phyloP scores from a whole-genome alignment of 1,140 invertebrate species.

The Magallana gigas region DNA sequence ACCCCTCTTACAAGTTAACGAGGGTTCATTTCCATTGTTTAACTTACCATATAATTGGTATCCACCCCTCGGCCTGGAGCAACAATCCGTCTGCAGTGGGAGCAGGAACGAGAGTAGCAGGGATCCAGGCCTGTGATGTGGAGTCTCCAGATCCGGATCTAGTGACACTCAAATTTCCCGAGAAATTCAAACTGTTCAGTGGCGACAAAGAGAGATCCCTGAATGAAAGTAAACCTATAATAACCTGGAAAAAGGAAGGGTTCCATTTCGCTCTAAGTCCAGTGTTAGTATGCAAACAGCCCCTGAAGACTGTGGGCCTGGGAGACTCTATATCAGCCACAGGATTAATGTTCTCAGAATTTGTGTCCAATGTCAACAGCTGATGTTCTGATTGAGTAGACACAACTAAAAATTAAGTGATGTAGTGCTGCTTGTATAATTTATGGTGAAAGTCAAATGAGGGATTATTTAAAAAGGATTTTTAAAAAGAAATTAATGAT shows the following conservation, averaged over 20 bases:
- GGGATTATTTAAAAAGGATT: background rate
- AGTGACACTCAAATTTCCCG: conserved; percentile 76
- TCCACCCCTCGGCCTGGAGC: conserved; percentile 74
- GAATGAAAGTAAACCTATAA: conserved; percentile 74
- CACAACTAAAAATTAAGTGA: background rate
- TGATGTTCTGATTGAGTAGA: conserved; percentile 38
- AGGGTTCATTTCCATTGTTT: conserved; percentile 81
- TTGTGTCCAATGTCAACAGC: conserved; percentile 52
- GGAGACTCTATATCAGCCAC: conserved; percentile 81
- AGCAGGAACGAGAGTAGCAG: conserved; percentile 79
- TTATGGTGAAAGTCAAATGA: background rate
- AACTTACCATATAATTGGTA: conserved; percentile 80
- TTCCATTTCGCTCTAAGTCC: conserved; percentile 80
- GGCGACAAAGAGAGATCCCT: conserved; percentile 71
- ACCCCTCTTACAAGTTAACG: conserved; percentile 75
- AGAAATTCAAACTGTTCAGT: conserved; percentile 76
- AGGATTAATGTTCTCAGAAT: conserved; percentile 79
- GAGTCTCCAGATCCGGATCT: conserved; percentile 67
- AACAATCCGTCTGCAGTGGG: conserved; percentile 78
- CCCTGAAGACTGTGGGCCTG: conserved; percentile 80
- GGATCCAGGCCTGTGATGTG: conserved; percentile 79
- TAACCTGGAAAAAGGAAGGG: conserved; percentile 77
- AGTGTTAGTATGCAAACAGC: conserved; percentile 80
- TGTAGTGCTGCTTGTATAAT: background rate
- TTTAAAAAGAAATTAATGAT: background rate